Conservation (phyloP, 1,140 invertebrate species). For the Capitella teleta region DNA sequence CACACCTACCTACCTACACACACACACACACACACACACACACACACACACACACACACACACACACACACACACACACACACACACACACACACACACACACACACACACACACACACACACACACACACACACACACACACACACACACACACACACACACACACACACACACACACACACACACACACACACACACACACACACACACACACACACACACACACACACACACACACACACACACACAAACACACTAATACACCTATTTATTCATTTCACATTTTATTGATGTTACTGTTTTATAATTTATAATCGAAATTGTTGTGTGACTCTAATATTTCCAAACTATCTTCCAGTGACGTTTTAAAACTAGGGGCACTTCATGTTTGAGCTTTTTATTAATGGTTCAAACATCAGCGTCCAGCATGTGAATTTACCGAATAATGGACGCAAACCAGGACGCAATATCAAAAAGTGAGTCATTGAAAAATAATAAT, state of each 20-base stretch:
- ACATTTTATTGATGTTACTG: too few species aligned
- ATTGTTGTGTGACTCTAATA: too few species aligned
- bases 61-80: background rate
- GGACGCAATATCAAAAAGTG: too few species aligned
- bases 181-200: background rate
- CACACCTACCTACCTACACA: background rate
- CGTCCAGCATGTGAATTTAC: too few species aligned
- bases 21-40: background rate
- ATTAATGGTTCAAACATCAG: too few species aligned
- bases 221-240: background rate
- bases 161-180: background rate
- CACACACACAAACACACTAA: background rate
- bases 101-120: background rate
- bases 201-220: background rate
- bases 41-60: background rate
- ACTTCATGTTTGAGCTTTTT: too few species aligned
- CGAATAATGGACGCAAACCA: too few species aligned
- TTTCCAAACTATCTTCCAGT: too few species aligned
- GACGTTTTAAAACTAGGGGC: too few species aligned
- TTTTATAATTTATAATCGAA: too few species aligned
- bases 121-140: background rate
- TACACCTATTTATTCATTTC: too few species aligned
- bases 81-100: background rate
- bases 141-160: background rate
- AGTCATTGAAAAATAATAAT: too few species aligned